Percentiles rank a stretch among this genome's conserved stretches.
These are phyloP conservation scores for Cyanocitta stelleri DNA, from an alignment of 2,113 vertebrate species.

Conservation along the genomic window DNA sequence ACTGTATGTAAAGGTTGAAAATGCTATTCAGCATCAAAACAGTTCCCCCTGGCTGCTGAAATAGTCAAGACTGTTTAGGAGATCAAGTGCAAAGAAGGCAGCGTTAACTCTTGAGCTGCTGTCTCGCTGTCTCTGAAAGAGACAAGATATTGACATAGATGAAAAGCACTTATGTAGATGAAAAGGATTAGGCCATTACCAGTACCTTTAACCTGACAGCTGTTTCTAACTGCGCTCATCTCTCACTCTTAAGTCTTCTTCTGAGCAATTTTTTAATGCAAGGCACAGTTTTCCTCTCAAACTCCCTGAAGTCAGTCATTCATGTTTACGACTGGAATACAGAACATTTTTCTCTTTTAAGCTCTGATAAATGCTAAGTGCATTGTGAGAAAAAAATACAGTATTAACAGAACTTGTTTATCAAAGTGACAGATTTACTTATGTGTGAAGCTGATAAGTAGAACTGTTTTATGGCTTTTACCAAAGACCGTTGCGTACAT, in stretches of 20 bases:
- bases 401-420: neutral
- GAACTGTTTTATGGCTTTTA: neutral
- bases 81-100: neutral
- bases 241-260: neutral
- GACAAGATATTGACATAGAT: neutral
- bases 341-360: neutral
- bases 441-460: neutral
- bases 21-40: neutral
- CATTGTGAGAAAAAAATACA: neutral
- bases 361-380: neutral
- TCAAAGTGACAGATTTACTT: neutral
- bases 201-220: neutral
- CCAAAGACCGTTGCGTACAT: neutral
- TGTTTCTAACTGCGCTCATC: neutral
- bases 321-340: neutral
- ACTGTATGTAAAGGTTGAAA: neutral
- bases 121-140: neutral
- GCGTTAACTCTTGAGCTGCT: neutral
- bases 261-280: neutral
- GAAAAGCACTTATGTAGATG: neutral
- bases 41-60: neutral
- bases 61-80: neutral
- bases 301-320: neutral
- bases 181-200: neutral
- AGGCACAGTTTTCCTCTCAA: neutral